Conservation (phyloP, 2,113 vertebrate genomes). For the Illadopsis cleaveri region DNA sequence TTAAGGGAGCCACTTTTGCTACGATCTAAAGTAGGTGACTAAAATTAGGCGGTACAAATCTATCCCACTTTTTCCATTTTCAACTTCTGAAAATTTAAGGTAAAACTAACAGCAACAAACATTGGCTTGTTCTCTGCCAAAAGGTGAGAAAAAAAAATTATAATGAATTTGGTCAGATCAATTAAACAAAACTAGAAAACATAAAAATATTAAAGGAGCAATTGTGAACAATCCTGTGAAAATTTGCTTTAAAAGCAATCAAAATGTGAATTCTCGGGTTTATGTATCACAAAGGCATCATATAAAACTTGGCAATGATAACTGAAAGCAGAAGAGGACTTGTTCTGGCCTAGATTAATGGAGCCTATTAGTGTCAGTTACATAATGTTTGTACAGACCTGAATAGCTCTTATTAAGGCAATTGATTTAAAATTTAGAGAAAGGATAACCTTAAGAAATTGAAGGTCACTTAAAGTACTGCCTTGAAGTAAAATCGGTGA, state of each 20-base stretch:
- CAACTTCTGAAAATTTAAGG: background rate
- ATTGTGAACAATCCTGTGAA: background rate
- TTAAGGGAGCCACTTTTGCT: background rate
- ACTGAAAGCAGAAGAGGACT: background rate
- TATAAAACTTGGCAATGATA: background rate
- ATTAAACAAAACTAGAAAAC: background rate
- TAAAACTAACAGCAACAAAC: background rate
- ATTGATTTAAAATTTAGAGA: background rate
- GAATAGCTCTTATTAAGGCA: background rate
- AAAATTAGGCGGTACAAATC: background rate
- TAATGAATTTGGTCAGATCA: background rate
- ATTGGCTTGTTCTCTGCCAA: background rate
- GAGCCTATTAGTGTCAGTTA: background rate
- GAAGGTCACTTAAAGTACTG: background rate
- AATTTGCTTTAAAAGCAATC: background rate
- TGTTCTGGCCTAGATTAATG: background rate
- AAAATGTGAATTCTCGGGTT: background rate
- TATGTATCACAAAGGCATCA: background rate
- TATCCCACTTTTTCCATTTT: background rate
- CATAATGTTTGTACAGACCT: background rate
- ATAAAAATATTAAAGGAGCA: background rate
- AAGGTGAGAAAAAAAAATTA: background rate
- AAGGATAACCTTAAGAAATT: background rate
- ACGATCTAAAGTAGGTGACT: background rate
- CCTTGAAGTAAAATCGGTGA: background rate